A percentile compares a stretch with the other conserved stretches of the same genome.
Evolutionary conservation across 1,140 invertebrate genomes (phyloP).

Genomic region (Drosophila sp.): DNA sequence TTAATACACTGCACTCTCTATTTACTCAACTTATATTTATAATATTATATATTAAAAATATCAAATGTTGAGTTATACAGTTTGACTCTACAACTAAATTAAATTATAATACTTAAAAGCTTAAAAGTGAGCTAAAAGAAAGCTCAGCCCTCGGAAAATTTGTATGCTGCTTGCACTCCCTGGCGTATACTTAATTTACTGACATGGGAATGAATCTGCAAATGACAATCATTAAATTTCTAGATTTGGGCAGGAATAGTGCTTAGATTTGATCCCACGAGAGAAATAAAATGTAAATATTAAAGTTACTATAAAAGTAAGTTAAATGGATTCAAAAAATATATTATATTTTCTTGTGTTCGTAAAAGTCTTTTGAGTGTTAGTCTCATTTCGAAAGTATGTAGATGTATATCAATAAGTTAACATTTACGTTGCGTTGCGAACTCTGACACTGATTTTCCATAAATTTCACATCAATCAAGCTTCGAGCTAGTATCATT

Average conservation of each 20-base stretch:
- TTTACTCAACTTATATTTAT: too few species aligned
- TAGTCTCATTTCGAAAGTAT: constrained; percentile 7
- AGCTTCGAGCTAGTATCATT: not conserved
- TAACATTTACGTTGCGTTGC: constrained; percentile 26
- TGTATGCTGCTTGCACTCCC: too few species aligned
- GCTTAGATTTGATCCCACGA: too few species aligned
- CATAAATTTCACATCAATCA: constrained; percentile 43
- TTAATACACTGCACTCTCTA: too few species aligned
- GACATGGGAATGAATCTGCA: not conserved
- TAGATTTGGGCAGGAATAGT: too few species aligned
- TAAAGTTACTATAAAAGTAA: not conserved
- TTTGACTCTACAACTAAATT: too few species aligned
- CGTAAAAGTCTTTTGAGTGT: not conserved
- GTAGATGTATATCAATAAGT: constrained; percentile 22
- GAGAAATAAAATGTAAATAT: not conserved
- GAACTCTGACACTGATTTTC: constrained; percentile 7
- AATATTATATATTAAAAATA: too few species aligned
- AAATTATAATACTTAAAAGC: too few species aligned
- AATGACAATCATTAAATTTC: too few species aligned
- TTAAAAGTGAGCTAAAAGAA: too few species aligned
- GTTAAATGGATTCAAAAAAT: too few species aligned
- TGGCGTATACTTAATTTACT: not conserved
- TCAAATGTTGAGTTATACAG: not conserved
- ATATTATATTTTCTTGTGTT: not conserved
- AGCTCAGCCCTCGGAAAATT: too few species aligned